phyloP scores from a whole-genome alignment of 2,888 invertebrate genomes.

The Himalopsyche japonica region DNA sequence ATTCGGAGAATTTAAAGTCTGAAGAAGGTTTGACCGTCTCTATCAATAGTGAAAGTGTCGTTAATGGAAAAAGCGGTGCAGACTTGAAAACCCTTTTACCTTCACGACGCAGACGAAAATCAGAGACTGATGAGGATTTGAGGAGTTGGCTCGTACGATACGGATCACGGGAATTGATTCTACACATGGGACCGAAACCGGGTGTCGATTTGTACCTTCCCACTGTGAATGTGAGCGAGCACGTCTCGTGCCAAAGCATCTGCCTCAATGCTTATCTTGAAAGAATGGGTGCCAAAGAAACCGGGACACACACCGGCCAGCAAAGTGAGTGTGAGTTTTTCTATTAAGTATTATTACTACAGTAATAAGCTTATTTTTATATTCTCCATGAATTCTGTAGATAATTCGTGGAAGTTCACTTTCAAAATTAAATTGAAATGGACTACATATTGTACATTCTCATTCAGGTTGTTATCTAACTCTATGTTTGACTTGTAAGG shows the following conservation, averaged over 20 bases:
- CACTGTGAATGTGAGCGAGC: constrained; percentile 73
- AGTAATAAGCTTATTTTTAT: too few relatives aligned
- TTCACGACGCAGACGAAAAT: neutral
- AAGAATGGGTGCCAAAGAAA: constrained; percentile 64
- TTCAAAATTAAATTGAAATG: neutral
- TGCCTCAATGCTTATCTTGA: constrained; percentile 78
- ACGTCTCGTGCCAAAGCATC: constrained; percentile 75
- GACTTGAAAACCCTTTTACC: neutral
- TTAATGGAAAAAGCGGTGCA: neutral
- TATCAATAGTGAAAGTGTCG: neutral
- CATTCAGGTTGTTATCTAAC: too few relatives aligned
- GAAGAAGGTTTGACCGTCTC: neutral
- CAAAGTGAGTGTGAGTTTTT: constrained; percentile 17
- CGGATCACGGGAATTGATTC: constrained; percentile 21
- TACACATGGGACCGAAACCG: constrained; percentile 46
- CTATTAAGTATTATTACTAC: too few relatives aligned
- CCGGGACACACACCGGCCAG: constrained; percentile 48
- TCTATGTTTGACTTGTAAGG: neutral
- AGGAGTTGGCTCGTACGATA: constrained; percentile 12
- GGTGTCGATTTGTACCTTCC: constrained; percentile 71
- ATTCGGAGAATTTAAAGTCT: neutral
- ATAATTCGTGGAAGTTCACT: neutral
- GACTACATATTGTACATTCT: too few relatives aligned
- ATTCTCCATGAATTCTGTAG: too few relatives aligned
- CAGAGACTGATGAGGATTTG: neutral